Percentiles rank a stretch among this genome's conserved stretches.
phyloP scores from a whole-genome alignment of 2,888 invertebrate species.

The Lasioglossum malachurum region DNA sequence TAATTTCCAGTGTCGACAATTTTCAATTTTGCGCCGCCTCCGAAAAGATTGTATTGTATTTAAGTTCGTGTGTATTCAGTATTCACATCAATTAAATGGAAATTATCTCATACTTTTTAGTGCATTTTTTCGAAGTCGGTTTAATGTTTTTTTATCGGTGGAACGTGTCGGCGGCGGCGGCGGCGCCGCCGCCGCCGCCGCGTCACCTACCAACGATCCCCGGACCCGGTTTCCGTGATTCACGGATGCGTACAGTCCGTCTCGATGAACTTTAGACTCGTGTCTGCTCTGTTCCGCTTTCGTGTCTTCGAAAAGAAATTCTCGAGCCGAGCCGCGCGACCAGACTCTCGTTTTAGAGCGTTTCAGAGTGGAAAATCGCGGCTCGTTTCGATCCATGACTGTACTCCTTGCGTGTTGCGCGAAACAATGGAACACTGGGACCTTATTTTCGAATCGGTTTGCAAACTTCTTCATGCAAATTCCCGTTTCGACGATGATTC shows the following conservation, averaged over 20 bases:
- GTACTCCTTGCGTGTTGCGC: neutral
- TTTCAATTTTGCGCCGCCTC: too few species aligned
- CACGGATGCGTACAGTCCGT: constrained; percentile 38
- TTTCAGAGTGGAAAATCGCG: neutral
- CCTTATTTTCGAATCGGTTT: neutral
- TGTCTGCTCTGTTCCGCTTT: constrained; percentile 41
- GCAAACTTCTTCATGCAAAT: neutral
- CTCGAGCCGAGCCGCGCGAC: constrained; percentile 21
- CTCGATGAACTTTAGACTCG: constrained; percentile 61
- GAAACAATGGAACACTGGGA: neutral
- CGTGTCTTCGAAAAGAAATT: constrained; percentile 48
- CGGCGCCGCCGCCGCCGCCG: too few species aligned
- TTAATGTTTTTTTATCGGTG: constrained; percentile 17
- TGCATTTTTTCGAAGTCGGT: too few species aligned
- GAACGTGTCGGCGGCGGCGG: constrained; percentile 19
- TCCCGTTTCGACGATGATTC: neutral
- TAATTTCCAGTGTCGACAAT: too few species aligned
- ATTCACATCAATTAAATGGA: too few species aligned
- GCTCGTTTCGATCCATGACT: neutral
- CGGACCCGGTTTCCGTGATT: constrained; percentile 57
- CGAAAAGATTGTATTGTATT: too few species aligned
- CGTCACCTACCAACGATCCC: constrained; percentile 52
- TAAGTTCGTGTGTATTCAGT: too few species aligned
- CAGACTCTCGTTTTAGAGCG: neutral
- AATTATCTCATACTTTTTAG: too few species aligned